phyloP scores from a whole-genome alignment of 2,797 vertebrate genomes.

The Euthynnus affinis region DNA sequence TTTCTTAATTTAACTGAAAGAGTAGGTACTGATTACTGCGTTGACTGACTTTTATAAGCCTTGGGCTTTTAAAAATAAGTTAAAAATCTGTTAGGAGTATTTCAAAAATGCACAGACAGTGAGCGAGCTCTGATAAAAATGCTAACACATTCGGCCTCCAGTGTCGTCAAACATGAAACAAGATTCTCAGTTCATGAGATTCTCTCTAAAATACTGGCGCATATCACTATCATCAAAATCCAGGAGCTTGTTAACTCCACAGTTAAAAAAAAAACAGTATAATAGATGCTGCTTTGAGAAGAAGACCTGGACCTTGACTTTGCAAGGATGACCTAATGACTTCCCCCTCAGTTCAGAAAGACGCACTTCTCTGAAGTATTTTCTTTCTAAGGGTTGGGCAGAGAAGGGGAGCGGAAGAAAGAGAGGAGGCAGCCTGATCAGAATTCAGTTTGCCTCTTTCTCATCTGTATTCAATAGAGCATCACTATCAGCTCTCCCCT shows the following conservation, averaged over 20 bases:
- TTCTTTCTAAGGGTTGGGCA: slow-evolving; percentile 33
- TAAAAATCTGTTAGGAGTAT: neutral
- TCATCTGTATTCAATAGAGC: slow-evolving; percentile 77
- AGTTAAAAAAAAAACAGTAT: neutral
- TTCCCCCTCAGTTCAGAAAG: slow-evolving; percentile 50
- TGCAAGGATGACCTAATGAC: slow-evolving; percentile 60
- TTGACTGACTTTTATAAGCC: slow-evolving; percentile 30
- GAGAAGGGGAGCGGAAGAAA: slow-evolving; percentile 23
- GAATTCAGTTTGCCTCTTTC: slow-evolving; percentile 62
- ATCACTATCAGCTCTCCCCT: slow-evolving; percentile 55
- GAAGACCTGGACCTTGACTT: slow-evolving; percentile 47
- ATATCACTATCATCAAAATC: slow-evolving; percentile 12
- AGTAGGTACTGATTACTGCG: slow-evolving; percentile 40
- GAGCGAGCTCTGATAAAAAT: slow-evolving; percentile 21
- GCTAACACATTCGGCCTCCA: slow-evolving; percentile 30
- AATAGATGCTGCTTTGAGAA: slow-evolving; percentile 20
- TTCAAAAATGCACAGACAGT: neutral
- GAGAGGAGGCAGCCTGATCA: slow-evolving; percentile 58
- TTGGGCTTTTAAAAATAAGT: slow-evolving; percentile 17
- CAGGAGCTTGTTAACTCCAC: slow-evolving; percentile 38
- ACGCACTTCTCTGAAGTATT: slow-evolving; percentile 60
- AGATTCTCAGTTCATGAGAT: slow-evolving; percentile 15
- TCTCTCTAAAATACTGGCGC: slow-evolving; percentile 11
- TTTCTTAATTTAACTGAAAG: slow-evolving; percentile 5
- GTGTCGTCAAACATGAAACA: slow-evolving; percentile 37